phyloP scores from a whole-genome alignment of 2,113 vertebrate genomes.

The Ctenomys sociabilis region DNA sequence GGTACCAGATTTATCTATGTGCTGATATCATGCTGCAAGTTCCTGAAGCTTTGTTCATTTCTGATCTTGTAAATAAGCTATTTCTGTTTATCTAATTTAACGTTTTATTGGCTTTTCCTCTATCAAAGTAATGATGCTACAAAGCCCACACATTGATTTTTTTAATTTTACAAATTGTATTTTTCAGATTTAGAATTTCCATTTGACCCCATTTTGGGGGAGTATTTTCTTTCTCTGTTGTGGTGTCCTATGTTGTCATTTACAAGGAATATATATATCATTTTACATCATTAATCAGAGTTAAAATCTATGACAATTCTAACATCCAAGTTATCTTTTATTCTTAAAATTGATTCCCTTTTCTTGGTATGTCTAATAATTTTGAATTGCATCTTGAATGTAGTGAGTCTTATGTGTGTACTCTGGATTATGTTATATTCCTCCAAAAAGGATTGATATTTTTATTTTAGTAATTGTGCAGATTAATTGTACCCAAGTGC shows the following conservation, averaged over 20 bases:
- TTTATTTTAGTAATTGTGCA: constrained; percentile 22
- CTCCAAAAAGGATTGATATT: not conserved
- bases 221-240: not conserved
- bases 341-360: constrained; percentile 15
- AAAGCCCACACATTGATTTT: not conserved
- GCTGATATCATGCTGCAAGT: not conserved
- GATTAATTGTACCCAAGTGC: not conserved
- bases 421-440: constrained; percentile 18
- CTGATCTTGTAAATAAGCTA: not conserved
- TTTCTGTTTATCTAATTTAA: constrained; percentile 43
- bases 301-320: constrained; percentile 15
- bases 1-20: not conserved
- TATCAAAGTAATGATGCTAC: not conserved
- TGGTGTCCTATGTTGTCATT: constrained; percentile 2
- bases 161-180: constrained; percentile 17
- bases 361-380: constrained; percentile 1
- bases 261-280: not conserved
- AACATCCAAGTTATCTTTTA: constrained; percentile 7
- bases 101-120: not conserved
- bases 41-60: not conserved
- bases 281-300: not conserved
- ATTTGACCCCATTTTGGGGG: not conserved
- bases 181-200: constrained; percentile 45
- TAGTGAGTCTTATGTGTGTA: not conserved
- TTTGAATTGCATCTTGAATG: not conserved